A percentile compares a stretch with the other conserved stretches of the same genome.
Conservation (phyloP, 2,113 vertebrate species). For the Triplophysa siluroides region DNA sequence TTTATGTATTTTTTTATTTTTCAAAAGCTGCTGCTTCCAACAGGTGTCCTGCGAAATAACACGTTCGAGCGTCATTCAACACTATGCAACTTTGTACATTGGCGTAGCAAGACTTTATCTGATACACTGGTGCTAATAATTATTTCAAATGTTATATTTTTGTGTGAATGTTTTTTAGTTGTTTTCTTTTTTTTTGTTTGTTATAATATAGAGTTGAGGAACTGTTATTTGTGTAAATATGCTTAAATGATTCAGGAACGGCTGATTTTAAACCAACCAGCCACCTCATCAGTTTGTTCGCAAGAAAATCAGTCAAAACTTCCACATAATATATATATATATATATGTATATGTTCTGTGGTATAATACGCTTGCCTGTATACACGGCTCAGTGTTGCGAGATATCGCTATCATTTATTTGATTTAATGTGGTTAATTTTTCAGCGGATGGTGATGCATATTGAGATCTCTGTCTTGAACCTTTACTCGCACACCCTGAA, state of each 20-base stretch:
- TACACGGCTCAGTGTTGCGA: constrained; percentile 64
- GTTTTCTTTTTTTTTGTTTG: constrained; percentile 66
- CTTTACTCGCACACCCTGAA: constrained; percentile 37
- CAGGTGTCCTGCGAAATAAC: constrained; percentile 60
- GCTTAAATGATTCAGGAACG: constrained; percentile 79
- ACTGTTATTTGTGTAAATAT: constrained; percentile 89
- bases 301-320: constrained; percentile 63
- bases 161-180: constrained; percentile 88
- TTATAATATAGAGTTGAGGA: constrained; percentile 85
- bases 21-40: constrained; percentile 61
- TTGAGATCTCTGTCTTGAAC: constrained; percentile 29
- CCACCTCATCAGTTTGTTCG: constrained; percentile 55
- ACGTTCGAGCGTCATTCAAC: constrained; percentile 65
- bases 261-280: constrained; percentile 65
- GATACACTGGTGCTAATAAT: constrained; percentile 99
- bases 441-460: constrained; percentile 57
- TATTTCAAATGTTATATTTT: constrained; percentile 99
- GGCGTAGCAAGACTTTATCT: constrained; percentile 90
- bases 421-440: constrained; percentile 59
- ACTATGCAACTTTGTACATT: constrained; percentile 97
- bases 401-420: constrained; percentile 61
- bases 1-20: constrained; percentile 32
- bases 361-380: constrained; percentile 68
- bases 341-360: constrained; percentile 64
- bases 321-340: constrained; percentile 63